Base-by-base conservation (phyloP, 2,888 invertebrate genomes). In the Polydrusus tereticollis region DNA sequence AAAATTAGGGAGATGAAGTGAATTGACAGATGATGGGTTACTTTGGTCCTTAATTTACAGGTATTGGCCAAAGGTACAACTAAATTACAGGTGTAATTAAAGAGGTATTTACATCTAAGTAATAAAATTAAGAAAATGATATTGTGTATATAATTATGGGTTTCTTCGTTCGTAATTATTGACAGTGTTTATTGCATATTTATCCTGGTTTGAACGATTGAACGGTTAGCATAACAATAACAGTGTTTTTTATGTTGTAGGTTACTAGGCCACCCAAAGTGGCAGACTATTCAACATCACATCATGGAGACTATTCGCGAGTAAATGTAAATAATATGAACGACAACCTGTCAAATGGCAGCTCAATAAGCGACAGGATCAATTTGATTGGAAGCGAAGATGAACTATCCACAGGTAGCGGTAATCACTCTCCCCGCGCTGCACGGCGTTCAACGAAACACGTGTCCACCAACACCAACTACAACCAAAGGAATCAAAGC, bases 401-500 rank as follows among this genome's bases (percentile, higher is more conserved):
- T 76, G 90, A 90, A 77, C 77, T 89, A 18, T 89, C 89, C 2
- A 88, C 87, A 59, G 77, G 89, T 4, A 84, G 85, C 64, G 88
- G 88, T 12, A 89, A 87, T 77, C 85, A 87, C 8, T 89, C 89
- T 0, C 89, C 89, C 1, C 83, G 87, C 63, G 79, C 86, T 29
- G 10, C 7, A 14, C 83, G 88, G 41, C 83, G 88, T 52, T 83
- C 86, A 5, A 84, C 83, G 16, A 88, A 88, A 77, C 86, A 87
- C 75, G 45, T 52, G 14, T 41, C 67, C 5, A 77, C 71, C 55
- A 72, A 79, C 18, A 45, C 87, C 87, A 64, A 82, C 80, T 55
- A 87, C 87, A 64, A 83, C 81, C 66, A 62, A 59, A 84, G 90
- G 43, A 90, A 90, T 81, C 89, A 90, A 73, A 90, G 90, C 77